Percentiles rank a stretch among this genome's conserved stretches.
Conservation (phyloP, 2,113 vertebrate species). For the Drymodes brunneopygia region DNA sequence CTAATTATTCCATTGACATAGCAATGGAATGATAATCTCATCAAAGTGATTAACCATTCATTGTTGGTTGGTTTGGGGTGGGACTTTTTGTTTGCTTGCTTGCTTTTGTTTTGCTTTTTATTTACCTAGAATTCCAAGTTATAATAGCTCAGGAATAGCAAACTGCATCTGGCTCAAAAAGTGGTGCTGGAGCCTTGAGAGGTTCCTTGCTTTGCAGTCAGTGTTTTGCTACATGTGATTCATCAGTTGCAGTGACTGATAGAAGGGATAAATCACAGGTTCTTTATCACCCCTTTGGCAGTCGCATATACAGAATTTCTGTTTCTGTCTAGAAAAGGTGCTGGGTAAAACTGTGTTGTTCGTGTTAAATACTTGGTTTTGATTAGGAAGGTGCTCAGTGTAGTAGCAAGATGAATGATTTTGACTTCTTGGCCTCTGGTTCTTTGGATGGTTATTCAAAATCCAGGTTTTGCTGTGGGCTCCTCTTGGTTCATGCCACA, state of each 20-base stretch:
- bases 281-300: background rate
- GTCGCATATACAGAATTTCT: rapidly evolving
- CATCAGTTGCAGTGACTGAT: background rate
- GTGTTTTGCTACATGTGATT: background rate
- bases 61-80: background rate
- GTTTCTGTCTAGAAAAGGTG: background rate
- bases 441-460: background rate
- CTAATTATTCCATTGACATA: background rate
- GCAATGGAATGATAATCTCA: background rate
- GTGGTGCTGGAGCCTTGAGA: background rate
- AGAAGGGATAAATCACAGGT: background rate
- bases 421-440: background rate
- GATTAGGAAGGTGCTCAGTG: background rate
- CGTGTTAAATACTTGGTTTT: background rate
- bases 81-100: background rate
- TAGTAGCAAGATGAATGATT: background rate
- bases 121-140: background rate
- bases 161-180: background rate
- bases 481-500: background rate
- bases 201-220: background rate
- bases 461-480: background rate
- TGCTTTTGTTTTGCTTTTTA: background rate
- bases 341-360: background rate
- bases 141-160: background rate
- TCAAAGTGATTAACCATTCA: background rate